phyloP scores from a whole-genome alignment of 2,113 vertebrate species.

The Boulengeromyrus knoepffleri region DNA sequence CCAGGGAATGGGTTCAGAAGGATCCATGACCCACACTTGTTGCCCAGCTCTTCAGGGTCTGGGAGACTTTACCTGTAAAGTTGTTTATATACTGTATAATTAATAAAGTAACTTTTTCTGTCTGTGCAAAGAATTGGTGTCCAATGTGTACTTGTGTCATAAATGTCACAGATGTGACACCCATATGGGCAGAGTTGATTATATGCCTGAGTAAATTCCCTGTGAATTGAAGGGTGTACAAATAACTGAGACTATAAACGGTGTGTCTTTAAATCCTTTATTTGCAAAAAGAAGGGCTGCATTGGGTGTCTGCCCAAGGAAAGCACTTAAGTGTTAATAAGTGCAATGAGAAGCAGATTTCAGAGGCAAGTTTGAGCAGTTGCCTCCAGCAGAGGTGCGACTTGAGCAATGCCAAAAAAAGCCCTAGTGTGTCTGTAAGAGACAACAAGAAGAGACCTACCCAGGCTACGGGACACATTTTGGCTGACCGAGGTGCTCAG shows the following conservation, averaged over 20 bases:
- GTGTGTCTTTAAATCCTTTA: neutral
- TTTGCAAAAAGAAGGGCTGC: neutral
- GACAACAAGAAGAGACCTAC: conserved; percentile 46
- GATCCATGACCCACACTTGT: neutral
- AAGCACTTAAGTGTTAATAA: conserved; percentile 21
- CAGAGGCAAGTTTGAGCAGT: conserved; percentile 55
- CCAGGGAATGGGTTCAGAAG: neutral
- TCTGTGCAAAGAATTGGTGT: neutral
- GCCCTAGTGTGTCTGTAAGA: conserved; percentile 49
- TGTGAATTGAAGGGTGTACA: neutral
- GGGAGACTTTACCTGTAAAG: neutral
- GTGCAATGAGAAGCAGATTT: conserved; percentile 55
- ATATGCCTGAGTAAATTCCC: neutral
- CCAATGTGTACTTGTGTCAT: neutral
- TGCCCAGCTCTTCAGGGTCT: neutral
- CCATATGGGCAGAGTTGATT: neutral
- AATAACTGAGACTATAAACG: neutral
- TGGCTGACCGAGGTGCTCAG: neutral
- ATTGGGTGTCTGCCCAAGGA: conserved; percentile 15
- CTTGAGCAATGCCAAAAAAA: neutral
- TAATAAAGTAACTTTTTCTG: neutral
- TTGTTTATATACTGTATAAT: neutral
- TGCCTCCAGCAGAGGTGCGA: conserved; percentile 23
- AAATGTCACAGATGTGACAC: neutral
- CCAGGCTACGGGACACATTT: conserved; percentile 30